Conservation (phyloP, 2,888 invertebrate species). For the Nephrotoma guestfalica region DNA sequence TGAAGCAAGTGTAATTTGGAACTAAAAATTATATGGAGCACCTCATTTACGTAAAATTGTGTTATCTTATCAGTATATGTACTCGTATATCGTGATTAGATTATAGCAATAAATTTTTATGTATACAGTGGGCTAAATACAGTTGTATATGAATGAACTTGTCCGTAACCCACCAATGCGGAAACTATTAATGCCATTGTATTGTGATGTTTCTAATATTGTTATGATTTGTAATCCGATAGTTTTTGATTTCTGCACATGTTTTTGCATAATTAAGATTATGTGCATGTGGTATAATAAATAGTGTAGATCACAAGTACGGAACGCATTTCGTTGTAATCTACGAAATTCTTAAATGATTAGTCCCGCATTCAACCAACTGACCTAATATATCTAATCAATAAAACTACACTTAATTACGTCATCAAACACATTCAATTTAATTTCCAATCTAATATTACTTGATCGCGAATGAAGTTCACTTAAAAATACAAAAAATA, state of each 20-base stretch:
- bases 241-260: not conserved
- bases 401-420: not conserved
- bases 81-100: not conserved
- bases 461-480: not conserved
- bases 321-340: not conserved
- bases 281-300: no score
- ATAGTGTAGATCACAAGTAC: not conserved
- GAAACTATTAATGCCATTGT: not conserved
- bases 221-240: not conserved
- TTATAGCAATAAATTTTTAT: not conserved
- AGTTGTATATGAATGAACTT: not conserved
- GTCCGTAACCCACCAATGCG: not conserved
- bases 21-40: not conserved
- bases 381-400: not conserved
- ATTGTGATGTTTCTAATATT: not conserved
- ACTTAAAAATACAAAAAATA: not conserved
- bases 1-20: not conserved
- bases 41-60: not conserved
- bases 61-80: not conserved
- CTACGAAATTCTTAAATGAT: not conserved
- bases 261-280: not conserved
- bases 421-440: not conserved
- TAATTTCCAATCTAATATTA: not conserved
- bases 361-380: not conserved
- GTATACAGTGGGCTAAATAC: not conserved